Evolutionary conservation across 1,140 invertebrate genomes (phyloP), one percentile per base, ranked within the genome.

Genomic region (Drosophila bocqueti): DNA sequence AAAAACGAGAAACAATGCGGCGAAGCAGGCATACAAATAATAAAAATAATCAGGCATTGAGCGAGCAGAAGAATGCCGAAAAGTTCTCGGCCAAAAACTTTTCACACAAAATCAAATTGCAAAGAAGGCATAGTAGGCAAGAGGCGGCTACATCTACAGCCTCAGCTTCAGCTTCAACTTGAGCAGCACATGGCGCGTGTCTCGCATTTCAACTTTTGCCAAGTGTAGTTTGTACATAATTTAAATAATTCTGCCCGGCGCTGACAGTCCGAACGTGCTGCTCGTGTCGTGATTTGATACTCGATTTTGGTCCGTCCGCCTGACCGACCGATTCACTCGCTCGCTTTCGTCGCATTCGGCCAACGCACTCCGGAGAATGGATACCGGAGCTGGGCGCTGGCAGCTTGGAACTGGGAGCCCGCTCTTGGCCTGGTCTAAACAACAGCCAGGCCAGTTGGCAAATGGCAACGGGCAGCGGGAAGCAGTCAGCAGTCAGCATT

Each of bases 201-300:
- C 73, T 84, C 73, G 84, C 84, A 89, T 84, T 89, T 79, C 74
- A 87, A 89, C 74, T 71, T 47, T 73, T 68, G 66, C 62, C 67
- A 66, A 77, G 55, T 80, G 84, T 83, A 84, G 85, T 84, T 87
- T 78, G 77, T 81, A 89, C 78, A 87, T 89, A 75, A 87, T 87
- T 87, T 87, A 84, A 87, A 87, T 87, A 87, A 79, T 90, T 86
- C 67, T 81, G 65, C 65, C 69, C 55, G 77, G 62, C 65, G 80
- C 73, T 77, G 83, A 83, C 84, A 83, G 80, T 71, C 62, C 42
- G 63, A 66, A 80, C 80, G 76, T 86, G 83, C 67, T 61, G 82
- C 52, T 64, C 69, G 82, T 77, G 83, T 73, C 63, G 59, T 65
- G 84, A 81, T 86, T 83, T 78, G 80, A 84, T 89, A 73, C 63